A percentile compares a stretch with the other conserved stretches of the same genome.
Conservation (phyloP, 2,888 invertebrate species). For the Ennomos quercinarius region DNA sequence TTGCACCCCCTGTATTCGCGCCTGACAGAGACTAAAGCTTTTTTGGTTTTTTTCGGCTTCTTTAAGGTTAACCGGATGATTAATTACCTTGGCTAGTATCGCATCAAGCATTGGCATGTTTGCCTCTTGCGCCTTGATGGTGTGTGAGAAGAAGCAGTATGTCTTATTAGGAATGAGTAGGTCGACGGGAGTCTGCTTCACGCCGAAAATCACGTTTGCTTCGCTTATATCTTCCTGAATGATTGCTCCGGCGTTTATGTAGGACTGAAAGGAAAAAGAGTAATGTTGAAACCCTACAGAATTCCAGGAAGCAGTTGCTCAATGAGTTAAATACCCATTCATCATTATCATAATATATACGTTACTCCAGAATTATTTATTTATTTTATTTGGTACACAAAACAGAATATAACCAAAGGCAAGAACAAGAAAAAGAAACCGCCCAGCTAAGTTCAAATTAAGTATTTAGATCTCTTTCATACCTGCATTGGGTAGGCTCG, state of each 20-base stretch:
- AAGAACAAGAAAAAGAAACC: too few relatives aligned
- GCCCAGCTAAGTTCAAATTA: too few relatives aligned
- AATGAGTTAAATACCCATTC: too few relatives aligned
- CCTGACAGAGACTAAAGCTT: too few relatives aligned
- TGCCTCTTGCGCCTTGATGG: constrained; percentile 99
- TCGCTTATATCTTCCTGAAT: constrained; percentile 98
- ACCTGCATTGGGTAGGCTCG: constrained; percentile 99
- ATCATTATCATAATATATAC: too few relatives aligned
- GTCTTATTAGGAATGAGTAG: constrained; percentile 97
- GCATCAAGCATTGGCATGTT: constrained; percentile 99
- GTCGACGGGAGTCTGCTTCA: constrained; percentile 97
- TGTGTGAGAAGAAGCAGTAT: constrained; percentile 99
- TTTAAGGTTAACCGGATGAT: too few relatives aligned
- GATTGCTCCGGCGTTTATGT: constrained; percentile 96
- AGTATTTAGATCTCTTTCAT: constrained; percentile 3
- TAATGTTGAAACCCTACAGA: neutral
- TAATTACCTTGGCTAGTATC: constrained; percentile 92
- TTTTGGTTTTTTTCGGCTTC: neutral
- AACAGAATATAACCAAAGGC: too few relatives aligned
- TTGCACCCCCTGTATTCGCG: too few relatives aligned
- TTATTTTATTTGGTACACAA: too few relatives aligned
- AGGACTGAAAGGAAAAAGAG: constrained; percentile 86
- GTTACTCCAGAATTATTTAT: too few relatives aligned
- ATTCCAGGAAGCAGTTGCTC: too few relatives aligned
- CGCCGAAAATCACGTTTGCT: constrained; percentile 98